Conservation (phyloP, 23 tunicate species). For the Trididemnum clinides region DNA sequence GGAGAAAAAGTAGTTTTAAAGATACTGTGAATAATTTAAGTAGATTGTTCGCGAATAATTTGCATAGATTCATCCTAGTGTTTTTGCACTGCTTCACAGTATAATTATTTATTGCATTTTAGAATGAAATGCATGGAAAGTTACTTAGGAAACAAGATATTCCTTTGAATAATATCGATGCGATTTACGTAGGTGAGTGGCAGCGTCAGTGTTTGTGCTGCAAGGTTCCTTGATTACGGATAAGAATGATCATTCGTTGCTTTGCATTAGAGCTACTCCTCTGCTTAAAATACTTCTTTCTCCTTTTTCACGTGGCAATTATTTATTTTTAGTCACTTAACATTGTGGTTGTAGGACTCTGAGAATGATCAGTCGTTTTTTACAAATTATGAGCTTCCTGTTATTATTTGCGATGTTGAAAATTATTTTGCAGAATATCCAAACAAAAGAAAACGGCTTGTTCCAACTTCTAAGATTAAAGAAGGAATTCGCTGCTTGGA, state of each 20-base stretch:
- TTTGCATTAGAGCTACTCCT: not conserved
- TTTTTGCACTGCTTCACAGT: too few species aligned
- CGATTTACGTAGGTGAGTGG: conserved; percentile 72
- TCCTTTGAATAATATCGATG: conserved; percentile 44
- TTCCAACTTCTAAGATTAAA: conserved; percentile 54
- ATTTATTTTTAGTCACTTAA: too few species aligned
- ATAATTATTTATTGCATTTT: not conserved
- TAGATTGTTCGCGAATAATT: not conserved
- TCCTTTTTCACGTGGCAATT: too few species aligned
- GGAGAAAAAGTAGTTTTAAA: too few species aligned
- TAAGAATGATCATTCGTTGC: not conserved
- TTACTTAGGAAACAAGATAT: conserved; percentile 65
- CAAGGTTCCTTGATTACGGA: not conserved
- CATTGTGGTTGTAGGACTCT: too few species aligned
- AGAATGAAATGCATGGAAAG: conserved; percentile 48
- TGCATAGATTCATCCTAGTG: too few species aligned
- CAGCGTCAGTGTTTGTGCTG: not conserved
- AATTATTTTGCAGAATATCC: conserved; percentile 53
- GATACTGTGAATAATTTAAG: too few species aligned
- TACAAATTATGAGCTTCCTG: not conserved
- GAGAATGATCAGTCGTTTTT: too few species aligned
- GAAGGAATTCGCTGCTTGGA: conserved; percentile 72
- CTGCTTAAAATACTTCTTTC: not conserved
- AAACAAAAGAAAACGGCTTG: conserved; percentile 64
- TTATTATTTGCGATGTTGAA: not conserved